Evolutionary conservation across 2,797 vertebrate species (phyloP), one percentile per base, ranked within the genome.

Genomic region (Myoxocephalus aenaeus): DNA sequence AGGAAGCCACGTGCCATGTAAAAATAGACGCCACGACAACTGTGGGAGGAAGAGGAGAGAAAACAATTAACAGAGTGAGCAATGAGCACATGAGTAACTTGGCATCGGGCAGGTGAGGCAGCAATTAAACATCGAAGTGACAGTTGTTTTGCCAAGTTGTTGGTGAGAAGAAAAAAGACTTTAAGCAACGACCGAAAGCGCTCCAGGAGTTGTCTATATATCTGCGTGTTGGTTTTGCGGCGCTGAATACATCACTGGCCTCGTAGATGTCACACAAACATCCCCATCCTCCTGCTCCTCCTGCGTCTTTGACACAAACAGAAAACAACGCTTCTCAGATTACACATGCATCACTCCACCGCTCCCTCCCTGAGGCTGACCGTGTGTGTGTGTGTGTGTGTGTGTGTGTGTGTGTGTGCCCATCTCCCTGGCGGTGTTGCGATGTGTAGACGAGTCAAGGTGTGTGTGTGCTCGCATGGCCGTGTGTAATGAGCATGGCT

Each of bases 321-420:
- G 40, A 56, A 69, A 73, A 72, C 38, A 65, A 67, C 67, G 53
- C 56, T 15, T 68, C 82, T 89, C 87, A 59, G 66, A 25, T 85
- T 79, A 77, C 80, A 79, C 72, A 20, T 62, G 73, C 70, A 36
- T 81, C 75, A 75, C 80, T 50, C 42, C 7, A 0, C 27, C 7
- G 2, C 63, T 77, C 42, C 2, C 36, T 61, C 50, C 36, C 38
- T 0, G 73, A 66, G 72, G 65, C 25, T n/a, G 13, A 38, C 53
- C 65, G 57, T 59, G 4, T 65, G 66, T 42, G 20, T 25, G 42
- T 20, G n/a, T 34, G 27, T 50, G 42, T 22, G 50, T 22, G n/a
- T n/a, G 57, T 59, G 4, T 65, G 66, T 42, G 20, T 25, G 42
- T 20, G n/a, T 34, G 27, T 50, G 42, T 22, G 50, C 13, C 62